These are phyloP conservation scores for Chinchilla lanigera DNA, from an alignment of 2,113 vertebrate genomes.

Conservation along the genomic window DNA sequence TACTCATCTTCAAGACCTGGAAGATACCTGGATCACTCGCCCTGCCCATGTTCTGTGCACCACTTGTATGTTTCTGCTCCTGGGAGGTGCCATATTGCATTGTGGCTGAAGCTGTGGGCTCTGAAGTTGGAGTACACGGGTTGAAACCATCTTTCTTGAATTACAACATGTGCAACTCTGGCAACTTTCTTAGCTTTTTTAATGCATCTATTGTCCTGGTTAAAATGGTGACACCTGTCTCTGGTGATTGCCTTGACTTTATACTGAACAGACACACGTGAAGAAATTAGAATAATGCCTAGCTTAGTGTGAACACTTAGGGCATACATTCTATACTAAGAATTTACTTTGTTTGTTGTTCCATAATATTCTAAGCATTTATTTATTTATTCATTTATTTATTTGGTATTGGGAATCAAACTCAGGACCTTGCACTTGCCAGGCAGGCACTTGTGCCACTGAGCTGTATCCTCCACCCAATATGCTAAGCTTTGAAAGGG, in stretches of 20 bases:
- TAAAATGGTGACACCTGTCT: background rate
- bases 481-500: constrained; percentile 1
- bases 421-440: too few species aligned
- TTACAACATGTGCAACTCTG: background rate
- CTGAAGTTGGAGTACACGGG: background rate
- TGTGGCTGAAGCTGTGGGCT: background rate
- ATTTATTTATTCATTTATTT: too few species aligned
- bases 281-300: constrained; percentile 11
- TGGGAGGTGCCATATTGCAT: background rate
- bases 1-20: background rate
- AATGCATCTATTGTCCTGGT: background rate
- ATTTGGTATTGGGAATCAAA: too few species aligned
- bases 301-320: background rate
- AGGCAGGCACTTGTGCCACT: too few species aligned
- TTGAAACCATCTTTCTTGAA: background rate
- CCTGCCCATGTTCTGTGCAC: background rate
- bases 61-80: background rate
- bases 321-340: background rate
- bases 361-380: background rate
- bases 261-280: background rate
- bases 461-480: background rate
- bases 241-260: background rate
- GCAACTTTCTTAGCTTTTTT: constrained; percentile 28
- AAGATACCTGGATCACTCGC: background rate
- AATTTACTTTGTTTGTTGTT: constrained; percentile 50